Base-by-base conservation (phyloP, 2,797 vertebrate genomes). In the Melanotaenia trifasciata region DNA sequence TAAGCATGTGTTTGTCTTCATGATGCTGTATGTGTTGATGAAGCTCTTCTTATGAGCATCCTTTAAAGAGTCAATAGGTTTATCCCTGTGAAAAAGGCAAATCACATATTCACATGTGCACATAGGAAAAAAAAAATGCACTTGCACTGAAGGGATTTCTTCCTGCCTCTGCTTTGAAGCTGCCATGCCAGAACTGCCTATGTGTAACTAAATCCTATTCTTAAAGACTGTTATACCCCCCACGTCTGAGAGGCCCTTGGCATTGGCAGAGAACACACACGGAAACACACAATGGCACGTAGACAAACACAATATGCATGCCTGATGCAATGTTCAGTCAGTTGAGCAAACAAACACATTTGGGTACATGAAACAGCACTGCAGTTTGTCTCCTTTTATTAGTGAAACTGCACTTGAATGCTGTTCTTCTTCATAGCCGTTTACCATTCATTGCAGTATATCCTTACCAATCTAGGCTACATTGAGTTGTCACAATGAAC, bases 181-280 rank as follows among this genome's bases (percentile, higher is more conserved):
- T 80, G 74, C 70, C 61, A 67, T 87, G 83, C 85, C 86, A 81
- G 80, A 84, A 78, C 80, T 22, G 75, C 87, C 74, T 90, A 79
- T 87, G 89, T 88, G 83, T 90, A 87, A 80, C 84, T 86, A 93
- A 94, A 93, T 93, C 92, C 81, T 83, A 88, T 93, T 93, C 88
- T 92, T 91, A 89, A 90, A 89, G 87, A 91, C 76, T 67, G 22
- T 84, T 92, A 91, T 88, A 88, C 90, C 92, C 90, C 88, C 90
- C 78, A 76, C 61, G 70, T 92, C 76, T 90, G 72, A 83, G 74
- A 89, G 89, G 81, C 91, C 86, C 74, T 79, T 80, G 89, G 89
- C 80, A 85, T 87, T 87, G 85, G 80, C 70, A 83, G 62, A 70
- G 79, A 85, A 69, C 47, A 67, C 73, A 80, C 75, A 72, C 38